Evolutionary conservation across 2,888 invertebrate species (phyloP), one percentile per base, ranked within the genome.

Genomic region (Heteromyza rotundicornis): DNA sequence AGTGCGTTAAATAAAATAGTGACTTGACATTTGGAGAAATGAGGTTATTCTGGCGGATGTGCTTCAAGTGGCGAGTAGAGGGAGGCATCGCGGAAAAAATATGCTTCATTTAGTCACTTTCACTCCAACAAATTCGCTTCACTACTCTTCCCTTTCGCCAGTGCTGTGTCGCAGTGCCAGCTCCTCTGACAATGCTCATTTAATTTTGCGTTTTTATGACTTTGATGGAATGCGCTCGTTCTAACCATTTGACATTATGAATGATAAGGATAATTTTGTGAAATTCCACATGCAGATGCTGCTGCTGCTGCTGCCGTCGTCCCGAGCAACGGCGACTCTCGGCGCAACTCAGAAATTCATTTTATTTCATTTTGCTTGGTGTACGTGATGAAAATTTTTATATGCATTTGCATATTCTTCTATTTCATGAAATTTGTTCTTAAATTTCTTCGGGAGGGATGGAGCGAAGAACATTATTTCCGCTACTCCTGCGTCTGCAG

Each of bases 291-390:
- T 76, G 72, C 71, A 70, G 67, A 70, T 62, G 64, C 67, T 65
- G 62, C 64, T 57, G 27, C 47, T 60, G 56, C 44, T 40, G 47
- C n/a, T n/a, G n/a, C n/a, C n/a, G n/a, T n/a, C n/a, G n/a, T n/a
- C n/a, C n/a, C n/a, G n/a, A n/a, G n/a, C n/a, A n/a, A n/a, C n/a
- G n/a, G n/a, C n/a, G n/a, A n/a, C n/a, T n/a, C n/a, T n/a, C n/a
- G n/a, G n/a, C n/a, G n/a, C n/a, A 73, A 74, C 76, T 75, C 75
- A 66, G 69, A 77, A 76, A 74, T 77, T 75, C 76, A 77, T 74
- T 77, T 70, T 70, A 70, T 74, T 76, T 75, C 73, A 73, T 75
- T 74, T n/a, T 77, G 72, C 74, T 68, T 70, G 7, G 10, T 67
- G 71, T 71, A 75, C 77, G 75, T 75, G 77, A 76, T 68, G 64